These are phyloP conservation scores for Zapornia atra DNA, from an alignment of 2,113 vertebrate genomes.

Conservation along the genomic window DNA sequence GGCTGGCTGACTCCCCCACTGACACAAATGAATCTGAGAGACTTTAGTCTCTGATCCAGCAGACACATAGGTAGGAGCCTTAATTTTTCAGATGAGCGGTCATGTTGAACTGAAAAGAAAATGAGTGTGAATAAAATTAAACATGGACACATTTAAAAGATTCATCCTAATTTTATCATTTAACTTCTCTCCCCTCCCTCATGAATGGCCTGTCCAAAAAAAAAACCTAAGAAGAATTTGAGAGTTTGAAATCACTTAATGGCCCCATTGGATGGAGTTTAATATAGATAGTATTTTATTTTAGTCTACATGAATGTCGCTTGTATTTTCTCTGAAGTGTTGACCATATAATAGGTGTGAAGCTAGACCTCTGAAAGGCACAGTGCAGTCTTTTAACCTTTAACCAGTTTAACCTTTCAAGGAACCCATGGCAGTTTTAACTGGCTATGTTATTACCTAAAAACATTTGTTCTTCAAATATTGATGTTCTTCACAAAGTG, in stretches of 20 bases:
- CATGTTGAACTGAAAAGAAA: background rate
- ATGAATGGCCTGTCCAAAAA: background rate
- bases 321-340: background rate
- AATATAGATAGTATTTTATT: background rate
- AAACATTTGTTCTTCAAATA: slow-evolving; percentile 26
- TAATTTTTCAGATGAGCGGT: background rate
- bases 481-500: background rate
- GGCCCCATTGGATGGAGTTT: background rate
- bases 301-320: background rate
- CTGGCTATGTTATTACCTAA: background rate
- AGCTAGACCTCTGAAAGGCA: background rate
- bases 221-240: background rate
- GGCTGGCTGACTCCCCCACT: background rate
- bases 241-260: background rate
- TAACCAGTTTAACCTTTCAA: background rate
- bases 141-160: background rate
- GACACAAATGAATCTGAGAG: background rate
- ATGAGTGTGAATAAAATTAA: background rate
- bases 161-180: background rate
- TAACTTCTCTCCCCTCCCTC: background rate
- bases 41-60: background rate
- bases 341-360: background rate
- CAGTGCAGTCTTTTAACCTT: slow-evolving; percentile 13
- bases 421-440: background rate
- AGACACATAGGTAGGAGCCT: background rate